Evolutionary conservation across 2,113 vertebrate genomes (phyloP), one percentile per base, ranked within the genome.

Genomic region (Odontesthes bonariensis): DNA sequence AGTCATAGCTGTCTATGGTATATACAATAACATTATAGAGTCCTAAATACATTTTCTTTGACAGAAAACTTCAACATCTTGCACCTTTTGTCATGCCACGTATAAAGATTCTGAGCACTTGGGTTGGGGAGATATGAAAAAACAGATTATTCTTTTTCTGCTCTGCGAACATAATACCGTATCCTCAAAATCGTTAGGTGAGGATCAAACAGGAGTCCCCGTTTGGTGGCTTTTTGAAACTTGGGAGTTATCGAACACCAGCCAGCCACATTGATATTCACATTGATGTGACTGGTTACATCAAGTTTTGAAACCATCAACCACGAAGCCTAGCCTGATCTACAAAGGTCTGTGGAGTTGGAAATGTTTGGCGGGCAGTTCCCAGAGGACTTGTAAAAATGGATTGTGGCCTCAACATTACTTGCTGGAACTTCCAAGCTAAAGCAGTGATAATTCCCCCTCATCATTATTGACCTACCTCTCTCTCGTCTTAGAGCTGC

Each of bases 401-500:
- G 2, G 8, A 77, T 14, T 38, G 7, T 53, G 71, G 74, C 52
- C 27, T 46, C 42, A 54, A 23, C 23, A 65, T 75, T 56, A 71
- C 57, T 70, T 17, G 35, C 1, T 57, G 74, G 72, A 83, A 62
- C 23, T 32, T 52, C 10, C 35, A 49, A 63, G 78, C 35, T 35
- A 46, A 71, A 40, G 22, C 32, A 31, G 11, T 57, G 31, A 69
- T 55, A 17, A 58, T 49, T 70, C 60, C 27, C 51, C 22, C 32
- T 64, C 44, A 22, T 64, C 44, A 22, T 46, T 54, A 53, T 49
- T 66, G 22, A 59, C 23, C 56, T 40, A 16, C 44, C 53, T 52
- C 42, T 69, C 49, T 75, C 77, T 76, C 40, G 49, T 77, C 47
- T 73, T 42, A 16, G 32, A 74, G 62, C 38, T 61, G 49, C 71